Percentiles rank a stretch among this genome's conserved stretches.
These are phyloP conservation scores for Dicycla oo DNA, from an alignment of 2,888 invertebrate species.

Conservation along the genomic window DNA sequence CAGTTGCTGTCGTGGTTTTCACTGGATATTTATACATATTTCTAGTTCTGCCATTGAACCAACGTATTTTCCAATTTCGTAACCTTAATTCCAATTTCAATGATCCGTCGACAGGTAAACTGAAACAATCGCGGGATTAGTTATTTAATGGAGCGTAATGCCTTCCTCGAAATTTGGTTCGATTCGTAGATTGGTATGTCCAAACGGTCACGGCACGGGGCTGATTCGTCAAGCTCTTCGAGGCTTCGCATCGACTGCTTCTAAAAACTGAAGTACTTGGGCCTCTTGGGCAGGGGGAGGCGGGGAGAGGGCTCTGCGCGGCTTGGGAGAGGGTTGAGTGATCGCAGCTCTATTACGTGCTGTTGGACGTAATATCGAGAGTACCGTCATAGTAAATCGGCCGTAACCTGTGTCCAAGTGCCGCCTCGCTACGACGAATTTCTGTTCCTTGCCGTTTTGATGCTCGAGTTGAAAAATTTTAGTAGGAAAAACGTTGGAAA, in stretches of 20 bases:
- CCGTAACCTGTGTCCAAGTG: slow-evolving; percentile 78
- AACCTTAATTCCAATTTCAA: slow-evolving; percentile 31
- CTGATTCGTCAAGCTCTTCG: slow-evolving; percentile 80
- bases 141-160: slow-evolving; percentile 74
- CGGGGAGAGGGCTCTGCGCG: slow-evolving; percentile 50
- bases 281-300: slow-evolving; percentile 31
- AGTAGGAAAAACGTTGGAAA: background rate
- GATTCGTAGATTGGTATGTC: slow-evolving; percentile 67
- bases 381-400: slow-evolving; percentile 84
- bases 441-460: background rate
- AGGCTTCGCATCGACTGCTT: slow-evolving; percentile 62
- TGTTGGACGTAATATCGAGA: slow-evolving; percentile 81
- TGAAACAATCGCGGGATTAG: slow-evolving; percentile 64
- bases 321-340: slow-evolving; percentile 72
- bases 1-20: slow-evolving; percentile 22
- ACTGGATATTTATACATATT: background rate
- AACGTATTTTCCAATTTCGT: slow-evolving; percentile 5
- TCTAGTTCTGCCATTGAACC: background rate
- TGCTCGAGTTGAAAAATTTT: background rate
- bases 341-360: slow-evolving; percentile 82
- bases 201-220: slow-evolving; percentile 78
- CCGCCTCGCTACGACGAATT: slow-evolving; percentile 73
- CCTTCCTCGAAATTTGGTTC: slow-evolving; percentile 70
- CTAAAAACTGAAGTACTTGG: slow-evolving; percentile 73
- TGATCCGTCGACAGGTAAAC: slow-evolving; percentile 41